Conservation (phyloP, 2,113 vertebrate genomes). For the Oryzias melastigma region DNA sequence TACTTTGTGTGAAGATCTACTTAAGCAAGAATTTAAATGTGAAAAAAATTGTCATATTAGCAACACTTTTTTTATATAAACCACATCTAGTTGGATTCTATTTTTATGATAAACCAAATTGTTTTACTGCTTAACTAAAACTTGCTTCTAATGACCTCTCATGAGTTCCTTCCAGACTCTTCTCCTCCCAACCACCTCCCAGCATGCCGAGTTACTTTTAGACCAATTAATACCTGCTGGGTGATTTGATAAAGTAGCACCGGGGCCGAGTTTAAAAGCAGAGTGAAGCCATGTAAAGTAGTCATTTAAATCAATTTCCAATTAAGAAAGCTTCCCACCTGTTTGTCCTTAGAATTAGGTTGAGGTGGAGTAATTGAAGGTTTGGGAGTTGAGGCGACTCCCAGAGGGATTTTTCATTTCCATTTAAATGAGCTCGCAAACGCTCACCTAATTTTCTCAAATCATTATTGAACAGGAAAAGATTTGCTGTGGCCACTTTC, state of each 20-base stretch:
- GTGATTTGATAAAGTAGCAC: conserved; percentile 50
- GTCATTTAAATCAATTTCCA: conserved; percentile 67
- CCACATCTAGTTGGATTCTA: no score
- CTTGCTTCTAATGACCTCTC: no score
- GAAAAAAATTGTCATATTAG: no score
- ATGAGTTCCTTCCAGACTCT: no score
- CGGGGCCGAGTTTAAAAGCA: conserved; percentile 40
- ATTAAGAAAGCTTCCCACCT: conserved; percentile 58
- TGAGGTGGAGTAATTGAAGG: conserved; percentile 37
- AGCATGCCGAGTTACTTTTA: conserved; percentile 27
- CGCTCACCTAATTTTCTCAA: conserved; percentile 23
- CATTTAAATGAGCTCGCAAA: conserved; percentile 74
- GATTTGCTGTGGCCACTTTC: conserved; percentile 48
- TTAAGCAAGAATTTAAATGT: no score
- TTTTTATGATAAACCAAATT: no score
- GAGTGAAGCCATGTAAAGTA: conserved; percentile 41
- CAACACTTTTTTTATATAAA: no score
- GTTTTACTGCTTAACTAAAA: no score
- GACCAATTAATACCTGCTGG: conserved; percentile 41
- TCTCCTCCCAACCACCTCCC: conserved; percentile 20
- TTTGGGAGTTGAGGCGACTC: conserved; percentile 28
- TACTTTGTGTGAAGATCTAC: no score
- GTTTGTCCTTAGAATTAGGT: conserved; percentile 57
- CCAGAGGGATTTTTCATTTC: conserved; percentile 62
- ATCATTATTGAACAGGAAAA: conserved; percentile 49